Evolutionary conservation across 2,888 invertebrate genomes (phyloP).

Genomic region (Desoria tigrina): DNA sequence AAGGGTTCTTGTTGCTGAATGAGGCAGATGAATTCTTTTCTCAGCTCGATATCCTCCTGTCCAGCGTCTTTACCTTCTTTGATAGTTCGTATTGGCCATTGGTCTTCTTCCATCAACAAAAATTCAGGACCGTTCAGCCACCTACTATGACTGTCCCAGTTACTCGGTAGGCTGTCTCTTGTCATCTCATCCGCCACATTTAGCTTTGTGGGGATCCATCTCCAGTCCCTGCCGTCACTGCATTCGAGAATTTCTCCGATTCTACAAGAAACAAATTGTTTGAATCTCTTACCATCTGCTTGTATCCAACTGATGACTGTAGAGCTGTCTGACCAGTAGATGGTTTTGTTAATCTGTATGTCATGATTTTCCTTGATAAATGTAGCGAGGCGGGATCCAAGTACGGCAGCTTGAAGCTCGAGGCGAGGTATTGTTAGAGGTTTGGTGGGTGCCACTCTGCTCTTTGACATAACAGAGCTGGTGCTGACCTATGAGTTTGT

Average conservation of each 20-base stretch:
- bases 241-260: slow-evolving; percentile 39
- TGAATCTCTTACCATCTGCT: slow-evolving; percentile 28
- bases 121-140: slow-evolving; percentile 51
- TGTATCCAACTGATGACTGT: slow-evolving; percentile 46
- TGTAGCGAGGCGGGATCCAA: slow-evolving; percentile 31
- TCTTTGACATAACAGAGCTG: slow-evolving; percentile 34
- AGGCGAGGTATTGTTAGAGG: slow-evolving; percentile 40
- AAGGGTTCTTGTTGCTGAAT: background rate
- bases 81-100: slow-evolving; percentile 37
- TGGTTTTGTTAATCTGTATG: background rate
- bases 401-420: slow-evolving; percentile 45
- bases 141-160: slow-evolving; percentile 16
- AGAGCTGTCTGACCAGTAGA: slow-evolving; percentile 39
- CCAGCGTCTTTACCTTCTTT: background rate
- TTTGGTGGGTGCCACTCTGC: slow-evolving; percentile 42
- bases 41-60: too few relatives aligned
- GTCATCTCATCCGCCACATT: slow-evolving; percentile 51
- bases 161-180: slow-evolving; percentile 14
- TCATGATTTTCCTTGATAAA: background rate
- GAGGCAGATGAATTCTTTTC: too few relatives aligned
- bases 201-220: slow-evolving; percentile 41
- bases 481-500: background rate
- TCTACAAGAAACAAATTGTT: slow-evolving; percentile 41
- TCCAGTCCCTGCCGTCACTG: slow-evolving; percentile 32
- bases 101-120: slow-evolving; percentile 16